Base-by-base conservation (phyloP, 2,113 vertebrate species). In the Coptodon bakossiorum region DNA sequence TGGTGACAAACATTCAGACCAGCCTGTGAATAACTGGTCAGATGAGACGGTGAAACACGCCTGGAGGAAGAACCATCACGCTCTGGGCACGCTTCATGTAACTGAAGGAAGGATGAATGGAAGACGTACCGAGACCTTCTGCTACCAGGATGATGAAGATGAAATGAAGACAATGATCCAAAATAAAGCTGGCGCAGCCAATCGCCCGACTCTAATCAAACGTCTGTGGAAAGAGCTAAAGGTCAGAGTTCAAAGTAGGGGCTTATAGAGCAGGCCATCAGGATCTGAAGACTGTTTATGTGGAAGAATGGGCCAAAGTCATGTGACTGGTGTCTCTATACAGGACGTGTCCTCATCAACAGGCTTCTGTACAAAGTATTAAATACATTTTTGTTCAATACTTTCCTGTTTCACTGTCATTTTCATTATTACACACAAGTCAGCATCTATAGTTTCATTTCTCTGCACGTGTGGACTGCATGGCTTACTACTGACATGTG, bases 181-280 rank as follows among this genome's bases (percentile, higher is more conserved):
- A 0, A 61, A 61, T 61, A 31, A 31, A 31, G 57, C 57, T 31
- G 27, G 8, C 0, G 1, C 14, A 61, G 29, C 57, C 57, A 61
- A 34, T 61, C 57, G 0, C 16, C 59, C 6, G 29, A 63, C 29
- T 61, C 29, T 9, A 16, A 29, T 9, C 4, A 0, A 0, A 29
- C 13, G 17, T 61, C 57, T 61, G 8, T 61, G 8, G 57, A 61
- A 61, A 9, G 9, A 61, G 14, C 56, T 59, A 59, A 59, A 59
- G 7, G 56, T 59, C 56, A 8, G 56, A 59, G 56, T 61, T 61
- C 57, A 61, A 19, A 61, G 29, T 34, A 19, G 1, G 29, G 57
- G 57, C 8, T 10, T 17, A 61, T 6, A 16, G 29, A 61, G 22
- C 57, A 19, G 7, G 56, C 29, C 5, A 29, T 29, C 0, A 57